Conservation (phyloP, 2,888 invertebrate species). For the Drosophila austrosaltans region DNA sequence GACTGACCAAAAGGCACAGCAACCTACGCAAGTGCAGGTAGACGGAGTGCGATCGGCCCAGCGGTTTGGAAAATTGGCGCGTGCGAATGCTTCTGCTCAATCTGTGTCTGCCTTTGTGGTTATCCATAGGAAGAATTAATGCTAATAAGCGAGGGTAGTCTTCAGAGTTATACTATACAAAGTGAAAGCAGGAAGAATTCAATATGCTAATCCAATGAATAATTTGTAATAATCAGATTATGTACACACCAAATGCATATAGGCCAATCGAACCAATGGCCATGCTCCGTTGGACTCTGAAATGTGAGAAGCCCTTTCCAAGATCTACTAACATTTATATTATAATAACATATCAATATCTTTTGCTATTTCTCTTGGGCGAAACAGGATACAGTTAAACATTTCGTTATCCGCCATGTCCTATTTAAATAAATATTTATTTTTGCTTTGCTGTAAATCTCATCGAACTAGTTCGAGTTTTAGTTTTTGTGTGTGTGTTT, state of each 20-base stretch:
- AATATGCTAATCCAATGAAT: slow-evolving; percentile 43
- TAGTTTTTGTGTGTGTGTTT: background rate
- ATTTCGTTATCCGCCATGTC: background rate
- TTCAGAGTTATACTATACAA: slow-evolving; percentile 27
- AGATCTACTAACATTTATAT: background rate
- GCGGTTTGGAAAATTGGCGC: slow-evolving; percentile 77
- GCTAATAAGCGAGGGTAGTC: slow-evolving; percentile 58
- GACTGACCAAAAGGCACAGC: slow-evolving; percentile 29
- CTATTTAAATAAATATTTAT: background rate
- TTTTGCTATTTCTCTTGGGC: background rate
- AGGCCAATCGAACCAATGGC: slow-evolving; percentile 17
- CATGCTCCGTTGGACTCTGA: slow-evolving; percentile 39
- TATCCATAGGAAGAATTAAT: slow-evolving; percentile 43
- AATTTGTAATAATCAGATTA: slow-evolving; percentile 21
- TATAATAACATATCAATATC: background rate
- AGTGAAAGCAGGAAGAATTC: slow-evolving; percentile 70
- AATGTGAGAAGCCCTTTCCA: background rate
- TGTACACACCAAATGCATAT: slow-evolving; percentile 21
- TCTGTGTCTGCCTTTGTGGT: slow-evolving; percentile 32
- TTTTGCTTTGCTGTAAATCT: background rate
- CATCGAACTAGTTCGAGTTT: background rate
- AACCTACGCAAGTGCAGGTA: slow-evolving; percentile 45
- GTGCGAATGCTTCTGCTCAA: slow-evolving; percentile 57
- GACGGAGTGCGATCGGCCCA: slow-evolving; percentile 50
- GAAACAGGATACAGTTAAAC: background rate